phyloP scores from a whole-genome alignment of 2,113 vertebrate species.

The Mustela lutreola region DNA sequence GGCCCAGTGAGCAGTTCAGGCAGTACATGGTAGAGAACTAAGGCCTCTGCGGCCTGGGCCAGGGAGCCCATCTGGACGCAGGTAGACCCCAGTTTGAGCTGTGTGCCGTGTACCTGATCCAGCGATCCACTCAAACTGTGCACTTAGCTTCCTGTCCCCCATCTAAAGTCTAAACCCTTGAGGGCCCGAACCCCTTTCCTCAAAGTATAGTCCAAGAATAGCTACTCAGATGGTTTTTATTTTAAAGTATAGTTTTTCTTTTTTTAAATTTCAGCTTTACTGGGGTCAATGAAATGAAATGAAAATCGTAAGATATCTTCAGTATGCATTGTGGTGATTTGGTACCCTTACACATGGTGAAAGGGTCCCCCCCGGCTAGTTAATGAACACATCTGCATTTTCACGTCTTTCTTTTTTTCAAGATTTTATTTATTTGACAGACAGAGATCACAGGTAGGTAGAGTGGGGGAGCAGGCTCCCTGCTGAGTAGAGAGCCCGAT shows the following conservation, averaged over 20 bases:
- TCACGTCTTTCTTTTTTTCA: not conserved
- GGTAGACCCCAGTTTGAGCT: not conserved
- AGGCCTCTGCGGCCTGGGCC: not conserved
- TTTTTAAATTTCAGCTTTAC: not conserved
- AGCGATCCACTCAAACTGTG: not conserved
- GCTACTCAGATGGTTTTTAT: not conserved
- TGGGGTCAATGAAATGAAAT: not conserved
- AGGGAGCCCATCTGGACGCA: too few relatives aligned
- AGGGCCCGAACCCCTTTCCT: not conserved
- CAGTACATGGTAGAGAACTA: too few relatives aligned
- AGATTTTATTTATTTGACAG: too few relatives aligned
- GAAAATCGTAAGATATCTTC: not conserved
- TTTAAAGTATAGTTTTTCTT: not conserved
- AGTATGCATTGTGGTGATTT: not conserved
- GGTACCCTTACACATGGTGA: not conserved
- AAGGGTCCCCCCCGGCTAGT: not conserved
- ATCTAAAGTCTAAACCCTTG: not conserved
- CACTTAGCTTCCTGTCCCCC: not conserved
- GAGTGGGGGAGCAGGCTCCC: too few relatives aligned
- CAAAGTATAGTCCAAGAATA: not conserved
- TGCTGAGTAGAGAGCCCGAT: too few relatives aligned
- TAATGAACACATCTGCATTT: not conserved
- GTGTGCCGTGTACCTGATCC: too few relatives aligned
- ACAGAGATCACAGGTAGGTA: too few relatives aligned
- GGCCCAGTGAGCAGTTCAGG: not conserved